Percentiles rank a stretch among this genome's conserved stretches.
Evolutionary conservation across 2,797 vertebrate genomes (phyloP).

Genomic region (Poecilia wingei): DNA sequence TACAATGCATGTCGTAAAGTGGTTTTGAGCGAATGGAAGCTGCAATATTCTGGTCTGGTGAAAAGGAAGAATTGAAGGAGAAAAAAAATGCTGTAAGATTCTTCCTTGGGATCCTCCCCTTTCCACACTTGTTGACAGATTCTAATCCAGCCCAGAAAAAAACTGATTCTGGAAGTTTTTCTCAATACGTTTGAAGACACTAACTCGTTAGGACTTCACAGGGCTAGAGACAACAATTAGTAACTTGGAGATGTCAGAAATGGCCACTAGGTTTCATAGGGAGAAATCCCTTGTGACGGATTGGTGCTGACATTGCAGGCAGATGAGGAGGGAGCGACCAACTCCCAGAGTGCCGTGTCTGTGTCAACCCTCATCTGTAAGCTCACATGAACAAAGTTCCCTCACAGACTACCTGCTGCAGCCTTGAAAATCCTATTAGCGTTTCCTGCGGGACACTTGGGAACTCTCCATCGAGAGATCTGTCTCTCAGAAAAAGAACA

Average conservation of each 20-base stretch:
- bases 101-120: constrained; percentile 33
- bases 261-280: constrained; percentile 86
- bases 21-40: constrained; percentile 85
- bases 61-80: constrained; percentile 88
- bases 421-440: constrained; percentile 80
- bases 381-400: constrained; percentile 72
- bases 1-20: constrained; percentile 97
- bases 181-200: constrained; percentile 89
- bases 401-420: constrained; percentile 78
- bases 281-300: constrained; percentile 94
- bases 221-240: constrained; percentile 95
- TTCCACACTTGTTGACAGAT: constrained; percentile 71
- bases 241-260: constrained; percentile 93
- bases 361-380: constrained; percentile 77
- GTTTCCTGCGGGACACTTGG: constrained; percentile 67
- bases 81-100: constrained; percentile 88
- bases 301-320: constrained; percentile 90
- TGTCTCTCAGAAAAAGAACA: constrained; percentile 71
- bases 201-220: constrained; percentile 95
- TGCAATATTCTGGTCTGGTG: constrained; percentile 86
- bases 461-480: constrained; percentile 69
- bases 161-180: constrained; percentile 84
- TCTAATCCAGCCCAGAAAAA: constrained; percentile 85
- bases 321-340: constrained; percentile 81
- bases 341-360: constrained; percentile 67